Evolutionary conservation across 2,113 vertebrate genomes (phyloP).

Genomic region (Speoplatyrhinus poulsoni): DNA sequence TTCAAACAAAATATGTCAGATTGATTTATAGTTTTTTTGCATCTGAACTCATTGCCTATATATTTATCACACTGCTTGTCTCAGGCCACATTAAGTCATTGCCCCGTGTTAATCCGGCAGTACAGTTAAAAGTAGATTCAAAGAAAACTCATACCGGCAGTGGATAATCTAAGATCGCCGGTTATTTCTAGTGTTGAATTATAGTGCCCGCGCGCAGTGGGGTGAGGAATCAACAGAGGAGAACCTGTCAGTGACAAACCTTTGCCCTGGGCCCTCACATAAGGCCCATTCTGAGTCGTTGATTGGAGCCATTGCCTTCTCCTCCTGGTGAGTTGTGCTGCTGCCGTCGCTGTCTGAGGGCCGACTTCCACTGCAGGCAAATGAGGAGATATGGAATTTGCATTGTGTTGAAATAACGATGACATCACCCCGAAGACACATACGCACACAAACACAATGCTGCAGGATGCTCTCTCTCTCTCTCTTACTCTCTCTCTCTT

Average conservation of each 20-base stretch:
- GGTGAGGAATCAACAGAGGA: slow-evolving; percentile 6
- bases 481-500: not conserved
- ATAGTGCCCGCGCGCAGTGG: slow-evolving; percentile 19
- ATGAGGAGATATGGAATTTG: slow-evolving; percentile 51
- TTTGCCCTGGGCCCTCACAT: slow-evolving; percentile 13
- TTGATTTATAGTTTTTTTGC: no score
- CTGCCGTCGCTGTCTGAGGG: slow-evolving; percentile 32
- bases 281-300: slow-evolving; percentile 22
- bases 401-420: slow-evolving; percentile 53
- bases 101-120: slow-evolving; percentile 2
- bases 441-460: slow-evolving; percentile 8
- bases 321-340: slow-evolving; percentile 5
- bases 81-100: not conserved
- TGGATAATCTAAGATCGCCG: slow-evolving; percentile 27
- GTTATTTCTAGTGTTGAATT: slow-evolving; percentile 52
- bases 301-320: slow-evolving; percentile 41
- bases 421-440: slow-evolving; percentile 20
- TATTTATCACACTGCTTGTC: not conserved
- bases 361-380: slow-evolving; percentile 28
- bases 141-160: slow-evolving; percentile 12
- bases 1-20: no score
- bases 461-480: slow-evolving; percentile 19
- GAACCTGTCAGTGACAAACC: slow-evolving; percentile 28
- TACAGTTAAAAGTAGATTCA: not conserved
- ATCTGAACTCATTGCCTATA: not conserved